Evolutionary conservation across 2,797 vertebrate species (phyloP).

Genomic region (Glossophaga mutica): DNA sequence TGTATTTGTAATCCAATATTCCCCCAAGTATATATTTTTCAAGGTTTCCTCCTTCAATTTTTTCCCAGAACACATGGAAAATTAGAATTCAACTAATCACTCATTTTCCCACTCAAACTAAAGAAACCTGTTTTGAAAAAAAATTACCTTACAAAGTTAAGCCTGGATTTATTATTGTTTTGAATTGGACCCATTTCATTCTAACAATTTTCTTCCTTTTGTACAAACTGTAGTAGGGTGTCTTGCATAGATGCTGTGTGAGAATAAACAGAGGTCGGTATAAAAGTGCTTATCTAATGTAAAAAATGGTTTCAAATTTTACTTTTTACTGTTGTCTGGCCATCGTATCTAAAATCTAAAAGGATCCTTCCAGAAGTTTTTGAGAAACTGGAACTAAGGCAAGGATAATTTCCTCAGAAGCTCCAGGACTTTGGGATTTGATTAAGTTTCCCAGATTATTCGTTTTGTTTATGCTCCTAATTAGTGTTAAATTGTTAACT

Average conservation of each 20-base stretch:
- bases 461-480: conserved; percentile 36
- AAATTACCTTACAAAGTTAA: neutral
- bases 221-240: neutral
- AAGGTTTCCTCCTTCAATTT: conserved; percentile 5
- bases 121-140: neutral
- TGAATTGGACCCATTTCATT: conserved; percentile 14
- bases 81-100: conserved; percentile 21
- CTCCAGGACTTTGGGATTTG: neutral
- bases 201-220: neutral
- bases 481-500: conserved; percentile 35
- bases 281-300: neutral
- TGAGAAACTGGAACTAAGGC: neutral
- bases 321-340: neutral
- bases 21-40: neutral
- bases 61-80: neutral
- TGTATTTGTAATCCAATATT: conserved; percentile 22
- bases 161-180: neutral
- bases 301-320: neutral
- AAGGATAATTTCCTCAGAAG: neutral
- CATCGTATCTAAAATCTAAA: neutral
- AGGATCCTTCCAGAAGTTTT: neutral
- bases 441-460: conserved; percentile 3
- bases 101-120: neutral
- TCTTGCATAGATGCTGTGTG: neutral
- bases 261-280: neutral